These are phyloP conservation scores for Cryptophagus acutangulus DNA, from an alignment of 2,888 invertebrate species.

Conservation along the genomic window DNA sequence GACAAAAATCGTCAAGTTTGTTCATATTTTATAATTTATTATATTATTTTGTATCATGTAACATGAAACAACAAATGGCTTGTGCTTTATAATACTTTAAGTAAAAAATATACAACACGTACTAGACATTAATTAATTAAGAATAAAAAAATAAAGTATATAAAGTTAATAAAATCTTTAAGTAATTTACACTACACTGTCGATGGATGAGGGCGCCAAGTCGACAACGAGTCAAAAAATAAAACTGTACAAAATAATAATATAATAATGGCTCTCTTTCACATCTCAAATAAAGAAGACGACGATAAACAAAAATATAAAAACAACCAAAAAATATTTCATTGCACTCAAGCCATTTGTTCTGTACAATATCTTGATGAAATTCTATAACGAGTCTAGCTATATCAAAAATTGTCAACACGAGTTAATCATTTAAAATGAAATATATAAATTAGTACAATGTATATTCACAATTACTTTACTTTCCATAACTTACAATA, in stretches of 20 bases:
- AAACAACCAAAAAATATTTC: conserved; percentile 38
- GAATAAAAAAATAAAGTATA: conserved; percentile 46
- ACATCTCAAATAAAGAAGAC: too few species aligned
- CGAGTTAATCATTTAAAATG: conserved; percentile 50
- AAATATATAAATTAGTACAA: conserved; percentile 50
- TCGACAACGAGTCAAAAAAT: conserved; percentile 34
- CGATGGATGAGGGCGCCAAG: conserved; percentile 19
- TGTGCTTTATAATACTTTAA: conserved; percentile 40
- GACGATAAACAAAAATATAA: too few species aligned
- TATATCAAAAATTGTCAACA: conserved; percentile 50
- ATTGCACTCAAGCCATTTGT: conserved; percentile 51
- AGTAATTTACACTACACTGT: conserved; percentile 42
- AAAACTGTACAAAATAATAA: conserved; percentile 41
- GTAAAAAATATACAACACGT: conserved; percentile 37
- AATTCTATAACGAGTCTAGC: conserved; percentile 48
- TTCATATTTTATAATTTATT: conserved; percentile 38
- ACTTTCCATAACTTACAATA: conserved; percentile 53
- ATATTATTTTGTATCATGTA: conserved; percentile 43
- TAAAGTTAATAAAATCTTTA: conserved; percentile 39
- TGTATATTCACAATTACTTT: conserved; percentile 49
- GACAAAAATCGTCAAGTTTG: conserved; percentile 24
- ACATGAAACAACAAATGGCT: conserved; percentile 48
- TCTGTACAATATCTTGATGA: conserved; percentile 47
- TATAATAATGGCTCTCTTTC: conserved; percentile 42
- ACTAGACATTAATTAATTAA: conserved; percentile 42